phyloP scores from a whole-genome alignment of 2,797 vertebrate species.

The Rhinichthys osculus region DNA sequence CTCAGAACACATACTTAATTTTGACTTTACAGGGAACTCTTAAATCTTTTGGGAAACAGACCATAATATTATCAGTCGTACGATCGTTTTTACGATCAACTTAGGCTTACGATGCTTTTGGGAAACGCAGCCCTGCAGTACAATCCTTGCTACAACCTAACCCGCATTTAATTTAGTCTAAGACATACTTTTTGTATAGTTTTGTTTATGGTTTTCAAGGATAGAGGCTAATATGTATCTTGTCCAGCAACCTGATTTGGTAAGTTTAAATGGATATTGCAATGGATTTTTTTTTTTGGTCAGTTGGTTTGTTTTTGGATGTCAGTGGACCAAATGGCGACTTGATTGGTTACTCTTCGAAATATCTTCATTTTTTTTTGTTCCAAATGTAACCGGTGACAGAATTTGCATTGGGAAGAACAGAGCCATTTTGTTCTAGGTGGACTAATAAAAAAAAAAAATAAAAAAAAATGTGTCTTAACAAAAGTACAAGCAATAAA shows the following conservation, averaged over 20 bases:
- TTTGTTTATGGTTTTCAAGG: background rate
- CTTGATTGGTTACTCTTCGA: background rate
- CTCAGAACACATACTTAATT: no score
- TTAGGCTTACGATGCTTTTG: no score
- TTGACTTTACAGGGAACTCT: no score
- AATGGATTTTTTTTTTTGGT: no score
- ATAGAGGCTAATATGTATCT: background rate
- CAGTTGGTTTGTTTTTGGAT: background rate
- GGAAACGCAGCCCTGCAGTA: no score
- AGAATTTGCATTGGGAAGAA: background rate
- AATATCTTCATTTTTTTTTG: background rate
- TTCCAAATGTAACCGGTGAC: background rate
- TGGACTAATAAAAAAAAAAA: background rate
- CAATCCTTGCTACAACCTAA: background rate
- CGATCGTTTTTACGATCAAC: no score
- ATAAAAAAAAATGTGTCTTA: background rate
- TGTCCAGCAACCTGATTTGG: background rate
- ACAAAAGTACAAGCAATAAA: slow-evolving; percentile 2
- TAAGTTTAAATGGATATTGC: background rate
- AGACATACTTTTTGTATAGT: background rate
- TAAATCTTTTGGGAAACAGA: no score
- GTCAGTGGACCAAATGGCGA: no score
- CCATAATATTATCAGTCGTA: no score
- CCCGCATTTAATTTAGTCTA: background rate
- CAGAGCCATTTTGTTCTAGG: background rate